A percentile compares a stretch with the other conserved stretches of the same genome.
phyloP scores from a whole-genome alignment of 2,113 vertebrate species.

The Cyanistes caeruleus region DNA sequence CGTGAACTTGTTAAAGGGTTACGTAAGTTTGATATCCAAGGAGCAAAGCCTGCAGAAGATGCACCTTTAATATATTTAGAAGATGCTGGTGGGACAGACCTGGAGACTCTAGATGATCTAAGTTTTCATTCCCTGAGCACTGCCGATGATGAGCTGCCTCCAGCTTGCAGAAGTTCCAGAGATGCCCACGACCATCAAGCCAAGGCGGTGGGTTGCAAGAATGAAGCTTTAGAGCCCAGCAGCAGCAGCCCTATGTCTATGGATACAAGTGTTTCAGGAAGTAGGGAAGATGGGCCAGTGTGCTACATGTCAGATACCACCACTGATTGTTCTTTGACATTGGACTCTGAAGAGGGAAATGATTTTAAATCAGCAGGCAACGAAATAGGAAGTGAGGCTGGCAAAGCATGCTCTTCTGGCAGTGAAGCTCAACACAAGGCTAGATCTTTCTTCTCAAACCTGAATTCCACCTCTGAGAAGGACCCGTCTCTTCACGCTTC shows the following conservation, averaged over 20 bases:
- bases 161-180: constrained; percentile 47
- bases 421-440: constrained; percentile 30
- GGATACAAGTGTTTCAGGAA: constrained; percentile 74
- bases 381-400: constrained; percentile 13
- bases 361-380: constrained; percentile 66
- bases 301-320: constrained; percentile 81
- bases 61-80: constrained; percentile 60
- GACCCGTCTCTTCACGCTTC: constrained; percentile 37
- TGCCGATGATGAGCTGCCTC: background rate
- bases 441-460: constrained; percentile 73
- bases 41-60: constrained; percentile 74
- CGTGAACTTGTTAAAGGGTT: constrained; percentile 82
- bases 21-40: constrained; percentile 79
- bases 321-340: constrained; percentile 84
- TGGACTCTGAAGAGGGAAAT: constrained; percentile 85
- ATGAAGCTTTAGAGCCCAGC: constrained; percentile 76
- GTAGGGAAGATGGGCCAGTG: constrained; percentile 68
- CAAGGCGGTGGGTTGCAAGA: constrained; percentile 62
- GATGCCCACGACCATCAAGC: constrained; percentile 27
- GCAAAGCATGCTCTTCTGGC: constrained; percentile 4
- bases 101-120: constrained; percentile 60
- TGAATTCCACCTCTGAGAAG: constrained; percentile 55
- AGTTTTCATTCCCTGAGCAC: constrained; percentile 52
- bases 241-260: constrained; percentile 75
- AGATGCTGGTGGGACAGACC: constrained; percentile 65